Base-by-base conservation (phyloP, 2,888 invertebrate genomes). In the Drosophila fulvimacula region DNA sequence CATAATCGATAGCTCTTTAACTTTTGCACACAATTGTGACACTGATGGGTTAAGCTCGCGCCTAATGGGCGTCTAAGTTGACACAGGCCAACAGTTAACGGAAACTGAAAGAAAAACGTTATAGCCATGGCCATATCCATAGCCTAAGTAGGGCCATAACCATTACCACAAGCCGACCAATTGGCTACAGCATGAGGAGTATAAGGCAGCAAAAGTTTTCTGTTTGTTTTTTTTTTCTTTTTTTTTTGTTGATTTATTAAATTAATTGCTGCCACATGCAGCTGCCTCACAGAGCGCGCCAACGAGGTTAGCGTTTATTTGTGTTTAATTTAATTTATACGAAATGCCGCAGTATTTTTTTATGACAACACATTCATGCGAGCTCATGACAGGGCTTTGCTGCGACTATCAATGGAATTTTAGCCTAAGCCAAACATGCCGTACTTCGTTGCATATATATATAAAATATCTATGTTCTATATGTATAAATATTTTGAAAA, bases 221-320 rank as follows among this genome's bases (percentile, higher is more conserved):
- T 82, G 30, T 30, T 30, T 24, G 2, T 24, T 24, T 41, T 21
- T 10, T 17, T 41, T 76, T 64, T 86, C 15, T 88, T 81, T 44
- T 15, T 11, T 24, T 46, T 77, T 66, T 86, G 88, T 89, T 89
- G 88, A 89, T 89, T 88, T 89, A 89, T 88, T 88, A 88, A 88
- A 88, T 88, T 89, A 88, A 88, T 89, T 89, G 85, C 83, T 80
- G 76, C 78, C 86, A 74, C 81, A 74, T 84, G 74, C 65, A 67
- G 61, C 72, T 63, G 64, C 72, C 58, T 48, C 27, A 32, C 51
- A 38, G 19, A n/a, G 24, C 24, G 36, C 55, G 24, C 49, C 56
- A 39, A 46, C 51, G 48, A 64, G 55, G 52, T 60, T 72, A 68
- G 64, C 82, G 66, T 87, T 85, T 87, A 85, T 84, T 87, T 84